phyloP scores from a whole-genome alignment of 2,888 invertebrate genomes.

The Candidula unifasciata region DNA sequence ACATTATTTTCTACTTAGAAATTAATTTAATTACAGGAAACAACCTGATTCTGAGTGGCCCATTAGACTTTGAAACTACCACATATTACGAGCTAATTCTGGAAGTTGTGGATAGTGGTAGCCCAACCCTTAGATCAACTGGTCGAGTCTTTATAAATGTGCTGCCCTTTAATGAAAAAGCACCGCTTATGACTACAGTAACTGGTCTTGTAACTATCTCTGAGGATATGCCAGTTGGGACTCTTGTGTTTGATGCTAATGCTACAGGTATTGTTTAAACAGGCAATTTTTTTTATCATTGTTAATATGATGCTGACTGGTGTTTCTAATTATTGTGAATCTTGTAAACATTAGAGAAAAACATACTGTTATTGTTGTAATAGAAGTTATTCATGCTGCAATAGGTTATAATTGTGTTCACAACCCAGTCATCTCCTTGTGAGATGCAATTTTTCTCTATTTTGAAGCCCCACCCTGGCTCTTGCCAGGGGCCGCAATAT shows the following conservation, averaged over 20 bases:
- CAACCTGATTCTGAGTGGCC: conserved; percentile 41
- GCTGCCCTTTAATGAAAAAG: conserved; percentile 57
- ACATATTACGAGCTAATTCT: conserved; percentile 58
- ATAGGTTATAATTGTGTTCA: no score
- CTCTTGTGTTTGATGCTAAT: conserved; percentile 58
- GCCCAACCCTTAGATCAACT: conserved; percentile 55
- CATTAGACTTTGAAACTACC: conserved; percentile 66
- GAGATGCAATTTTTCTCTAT: no score
- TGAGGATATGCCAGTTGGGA: conserved; percentile 58
- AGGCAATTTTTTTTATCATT: no score
- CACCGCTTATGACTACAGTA: conserved; percentile 55
- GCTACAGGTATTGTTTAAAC: conserved; percentile 66
- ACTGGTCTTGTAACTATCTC: conserved; percentile 49
- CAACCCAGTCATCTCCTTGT: no score
- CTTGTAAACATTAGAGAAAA: no score
- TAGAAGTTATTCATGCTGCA: no score
- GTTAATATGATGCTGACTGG: no score
- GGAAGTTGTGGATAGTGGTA: conserved; percentile 57
- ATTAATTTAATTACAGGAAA: conserved; percentile 47
- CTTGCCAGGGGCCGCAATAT: no score
- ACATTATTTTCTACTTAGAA: background rate
- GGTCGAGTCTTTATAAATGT: conserved; percentile 55
- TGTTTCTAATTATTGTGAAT: no score
- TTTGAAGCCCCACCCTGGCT: no score
- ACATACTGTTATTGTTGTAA: no score